Evolutionary conservation across 2,888 invertebrate species (phyloP).

Genomic region (Cylindroiulus punctatus): DNA sequence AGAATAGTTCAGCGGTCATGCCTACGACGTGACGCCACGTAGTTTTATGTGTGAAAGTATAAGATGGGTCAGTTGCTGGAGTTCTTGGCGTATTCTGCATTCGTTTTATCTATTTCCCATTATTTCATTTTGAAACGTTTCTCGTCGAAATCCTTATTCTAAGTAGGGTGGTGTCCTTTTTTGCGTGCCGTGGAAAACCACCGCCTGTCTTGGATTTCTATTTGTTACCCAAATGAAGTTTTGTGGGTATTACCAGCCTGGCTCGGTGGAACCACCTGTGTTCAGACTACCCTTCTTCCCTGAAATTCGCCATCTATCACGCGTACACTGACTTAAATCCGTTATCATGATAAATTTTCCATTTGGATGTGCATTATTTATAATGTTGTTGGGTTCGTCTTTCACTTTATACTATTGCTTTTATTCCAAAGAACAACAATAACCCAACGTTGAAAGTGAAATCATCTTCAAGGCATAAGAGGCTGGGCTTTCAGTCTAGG

Average conservation of each 20-base stretch:
- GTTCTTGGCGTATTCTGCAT: not conserved
- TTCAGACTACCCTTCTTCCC: not conserved
- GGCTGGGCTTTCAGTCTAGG: constrained; percentile 15
- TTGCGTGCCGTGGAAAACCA: not conserved
- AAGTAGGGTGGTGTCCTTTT: not conserved
- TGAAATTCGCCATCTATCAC: constrained; percentile 9
- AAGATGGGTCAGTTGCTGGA: not conserved
- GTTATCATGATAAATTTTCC: constrained; percentile 42
- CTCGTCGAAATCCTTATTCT: not conserved
- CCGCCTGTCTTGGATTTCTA: constrained; percentile 17
- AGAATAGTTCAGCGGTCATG: not conserved
- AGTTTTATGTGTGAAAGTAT: not conserved
- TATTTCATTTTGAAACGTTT: not conserved
- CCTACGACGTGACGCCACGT: not conserved
- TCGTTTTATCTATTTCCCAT: not conserved
- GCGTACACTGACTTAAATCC: constrained; percentile 33
- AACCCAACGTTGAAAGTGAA: constrained; percentile 29
- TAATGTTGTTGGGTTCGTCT: constrained; percentile 34
- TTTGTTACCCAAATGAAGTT: constrained; percentile 21
- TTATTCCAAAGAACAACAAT: constrained; percentile 29
- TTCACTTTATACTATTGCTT: constrained; percentile 28
- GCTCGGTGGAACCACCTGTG: not conserved
- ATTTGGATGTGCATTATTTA: constrained; percentile 42
- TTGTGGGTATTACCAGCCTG: not conserved
- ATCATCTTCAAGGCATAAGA: constrained; percentile 22